phyloP scores from a whole-genome alignment of 1,140 invertebrate genomes.

The Laodelphax striatellus region DNA sequence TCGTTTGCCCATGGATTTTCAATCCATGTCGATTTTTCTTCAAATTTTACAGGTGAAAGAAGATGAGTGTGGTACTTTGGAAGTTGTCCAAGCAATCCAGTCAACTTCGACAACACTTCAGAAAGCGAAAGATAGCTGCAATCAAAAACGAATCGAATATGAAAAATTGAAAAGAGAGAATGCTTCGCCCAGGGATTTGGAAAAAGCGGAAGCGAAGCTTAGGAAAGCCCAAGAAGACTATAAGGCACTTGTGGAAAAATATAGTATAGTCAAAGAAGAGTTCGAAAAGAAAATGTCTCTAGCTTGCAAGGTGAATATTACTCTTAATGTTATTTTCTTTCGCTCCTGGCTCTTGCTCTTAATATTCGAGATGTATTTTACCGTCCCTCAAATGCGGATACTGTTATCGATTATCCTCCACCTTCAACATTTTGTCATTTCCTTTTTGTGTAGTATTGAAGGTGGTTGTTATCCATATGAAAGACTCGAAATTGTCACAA shows the following conservation, averaged over 20 bases:
- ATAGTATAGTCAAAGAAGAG: slow-evolving; percentile 73
- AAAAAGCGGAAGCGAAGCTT: slow-evolving; percentile 84
- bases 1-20: no score
- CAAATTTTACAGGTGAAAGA: slow-evolving; percentile 62
- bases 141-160: slow-evolving; percentile 67
- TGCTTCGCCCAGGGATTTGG: slow-evolving; percentile 78
- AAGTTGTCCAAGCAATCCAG: slow-evolving; percentile 81
- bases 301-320: slow-evolving; percentile 62
- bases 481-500: no score
- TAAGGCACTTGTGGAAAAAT: slow-evolving; percentile 77
- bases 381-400: no score
- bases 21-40: no score
- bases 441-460: no score
- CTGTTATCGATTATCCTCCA: no score
- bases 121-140: slow-evolving; percentile 83
- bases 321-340: no score
- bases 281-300: slow-evolving; percentile 91
- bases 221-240: slow-evolving; percentile 93
- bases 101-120: slow-evolving; percentile 73
- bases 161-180: slow-evolving; percentile 85
- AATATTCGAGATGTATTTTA: no score
- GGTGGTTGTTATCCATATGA: no score
- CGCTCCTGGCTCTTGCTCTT: no score
- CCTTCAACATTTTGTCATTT: no score
- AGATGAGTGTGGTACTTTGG: slow-evolving; percentile 79